Conservation (phyloP, 1,140 invertebrate species). For the Heliothis subflexa region DNA sequence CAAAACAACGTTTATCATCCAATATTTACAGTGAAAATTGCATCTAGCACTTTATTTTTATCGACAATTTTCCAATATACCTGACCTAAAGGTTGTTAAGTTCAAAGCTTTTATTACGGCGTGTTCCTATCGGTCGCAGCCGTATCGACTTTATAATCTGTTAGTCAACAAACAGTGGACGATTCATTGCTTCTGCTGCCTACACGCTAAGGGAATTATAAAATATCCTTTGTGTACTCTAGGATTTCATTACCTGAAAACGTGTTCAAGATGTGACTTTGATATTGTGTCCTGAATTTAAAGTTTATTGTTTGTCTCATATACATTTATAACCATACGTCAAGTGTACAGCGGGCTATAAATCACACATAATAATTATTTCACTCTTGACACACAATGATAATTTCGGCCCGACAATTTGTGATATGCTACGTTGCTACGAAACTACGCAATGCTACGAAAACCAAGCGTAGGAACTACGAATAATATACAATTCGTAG, state of each 20-base stretch:
- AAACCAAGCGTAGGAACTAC: neutral
- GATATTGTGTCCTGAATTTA: too few species aligned
- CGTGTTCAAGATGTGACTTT: neutral
- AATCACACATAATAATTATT: too few species aligned
- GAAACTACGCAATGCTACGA: conserved; percentile 3
- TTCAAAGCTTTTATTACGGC: conserved; percentile 46
- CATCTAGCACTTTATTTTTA: conserved; percentile 28
- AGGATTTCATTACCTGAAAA: conserved; percentile 7
- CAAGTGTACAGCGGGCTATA: neutral
- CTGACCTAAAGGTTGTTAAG: conserved; percentile 20
- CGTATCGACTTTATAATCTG: conserved; percentile 51
- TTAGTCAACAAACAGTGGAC: conserved; percentile 41
- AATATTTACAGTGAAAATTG: conserved; percentile 24
- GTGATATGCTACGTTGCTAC: neutral
- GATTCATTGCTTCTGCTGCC: conserved; percentile 49
- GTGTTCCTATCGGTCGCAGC: conserved; percentile 46
- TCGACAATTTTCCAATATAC: conserved; percentile 36
- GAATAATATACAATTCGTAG: neutral
- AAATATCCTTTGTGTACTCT: conserved; percentile 33
- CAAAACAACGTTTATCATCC: conserved; percentile 18
- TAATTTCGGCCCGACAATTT: too few species aligned
- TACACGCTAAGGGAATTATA: conserved; percentile 25
- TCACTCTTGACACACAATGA: too few species aligned
- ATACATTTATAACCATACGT: neutral
- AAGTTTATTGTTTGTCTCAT: neutral